These are phyloP conservation scores for Parotia lawesii DNA, from an alignment of 2,113 vertebrate genomes.

Conservation along the genomic window DNA sequence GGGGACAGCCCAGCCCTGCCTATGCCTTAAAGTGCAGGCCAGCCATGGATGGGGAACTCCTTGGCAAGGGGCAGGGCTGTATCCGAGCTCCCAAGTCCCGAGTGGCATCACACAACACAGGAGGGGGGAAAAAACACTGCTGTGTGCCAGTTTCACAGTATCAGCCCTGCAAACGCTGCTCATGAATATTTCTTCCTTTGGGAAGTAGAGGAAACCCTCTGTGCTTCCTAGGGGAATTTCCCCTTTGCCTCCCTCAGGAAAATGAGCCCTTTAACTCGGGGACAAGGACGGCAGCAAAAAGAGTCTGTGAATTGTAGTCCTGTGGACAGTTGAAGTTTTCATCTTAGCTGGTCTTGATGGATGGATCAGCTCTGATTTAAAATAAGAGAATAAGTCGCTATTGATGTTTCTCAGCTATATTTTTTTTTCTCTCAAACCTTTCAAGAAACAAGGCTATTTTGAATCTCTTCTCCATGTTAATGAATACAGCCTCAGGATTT, in stretches of 20 bases:
- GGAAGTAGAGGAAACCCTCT: not conserved
- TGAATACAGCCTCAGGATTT: slow-evolving; percentile 44
- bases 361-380: slow-evolving; percentile 1
- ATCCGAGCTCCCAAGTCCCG: rapidly evolving
- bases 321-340: not conserved
- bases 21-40: not conserved
- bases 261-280: not conserved
- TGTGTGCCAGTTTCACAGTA: not conserved
- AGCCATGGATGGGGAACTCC: not conserved
- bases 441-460: slow-evolving; percentile 18
- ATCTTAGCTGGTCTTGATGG: not conserved
- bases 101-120: not conserved
- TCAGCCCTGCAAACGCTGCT: not conserved
- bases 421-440: not conserved
- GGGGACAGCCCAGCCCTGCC: not conserved
- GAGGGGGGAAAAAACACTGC: not conserved
- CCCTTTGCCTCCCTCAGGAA: not conserved
- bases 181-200: not conserved
- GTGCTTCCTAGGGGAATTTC: not conserved
- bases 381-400: not conserved
- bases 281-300: not conserved
- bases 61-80: not conserved
- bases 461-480: slow-evolving; percentile 28
- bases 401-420: not conserved
- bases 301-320: not conserved